These are phyloP conservation scores for Calidris pugnax DNA, from an alignment of 2,113 vertebrate genomes.

Conservation along the genomic window DNA sequence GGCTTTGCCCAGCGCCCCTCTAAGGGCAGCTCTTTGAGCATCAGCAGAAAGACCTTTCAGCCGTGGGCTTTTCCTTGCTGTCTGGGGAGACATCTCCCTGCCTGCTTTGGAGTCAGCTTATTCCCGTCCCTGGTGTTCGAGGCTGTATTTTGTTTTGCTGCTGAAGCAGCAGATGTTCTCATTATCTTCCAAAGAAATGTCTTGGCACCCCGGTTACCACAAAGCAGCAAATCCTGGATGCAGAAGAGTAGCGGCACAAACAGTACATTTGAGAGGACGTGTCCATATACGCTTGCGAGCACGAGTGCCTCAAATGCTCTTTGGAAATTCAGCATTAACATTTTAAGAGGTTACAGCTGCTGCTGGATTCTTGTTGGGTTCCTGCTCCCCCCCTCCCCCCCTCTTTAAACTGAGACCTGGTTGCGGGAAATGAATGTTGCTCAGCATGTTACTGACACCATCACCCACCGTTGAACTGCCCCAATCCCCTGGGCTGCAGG, in stretches of 20 bases:
- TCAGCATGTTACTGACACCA: neutral
- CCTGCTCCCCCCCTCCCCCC: too few species aligned
- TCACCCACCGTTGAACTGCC: neutral
- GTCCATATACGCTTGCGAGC: neutral
- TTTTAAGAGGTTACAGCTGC: conserved; percentile 7
- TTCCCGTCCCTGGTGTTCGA: neutral
- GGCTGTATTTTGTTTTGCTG: neutral
- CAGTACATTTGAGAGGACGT: neutral
- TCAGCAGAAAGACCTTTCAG: neutral
- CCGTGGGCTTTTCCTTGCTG: neutral
- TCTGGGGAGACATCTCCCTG: neutral
- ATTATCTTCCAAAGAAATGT: conserved; percentile 39
- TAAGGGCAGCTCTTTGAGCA: neutral
- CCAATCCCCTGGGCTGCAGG: neutral
- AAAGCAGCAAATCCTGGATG: conserved; percentile 15
- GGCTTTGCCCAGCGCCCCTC: neutral
- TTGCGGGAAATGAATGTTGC: neutral
- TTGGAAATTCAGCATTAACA: neutral
- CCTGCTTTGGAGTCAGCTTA: neutral
- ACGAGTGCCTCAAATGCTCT: neutral
- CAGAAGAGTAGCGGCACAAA: neutral
- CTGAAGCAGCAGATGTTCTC: conserved; percentile 59
- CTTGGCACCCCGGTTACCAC: conserved; percentile 7
- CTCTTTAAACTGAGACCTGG: neutral
- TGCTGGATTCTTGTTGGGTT: neutral